Evolutionary conservation across 2,113 vertebrate species (phyloP), one percentile per base, ranked within the genome.

Genomic region (Rallus limicola): DNA sequence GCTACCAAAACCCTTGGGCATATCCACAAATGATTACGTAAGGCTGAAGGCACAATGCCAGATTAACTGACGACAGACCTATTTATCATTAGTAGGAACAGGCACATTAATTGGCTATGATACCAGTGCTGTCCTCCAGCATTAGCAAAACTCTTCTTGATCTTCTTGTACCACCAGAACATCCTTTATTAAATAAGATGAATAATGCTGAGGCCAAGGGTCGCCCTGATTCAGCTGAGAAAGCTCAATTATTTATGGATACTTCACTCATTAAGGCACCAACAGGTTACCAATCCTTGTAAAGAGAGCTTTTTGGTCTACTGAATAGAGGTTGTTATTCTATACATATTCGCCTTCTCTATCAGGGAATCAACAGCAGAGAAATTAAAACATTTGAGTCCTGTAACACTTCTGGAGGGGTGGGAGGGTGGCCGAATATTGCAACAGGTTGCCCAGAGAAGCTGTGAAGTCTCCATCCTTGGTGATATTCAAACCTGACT

Each of bases 51-150:
- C 33, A 6, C 58, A 71, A 59, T 44, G 92, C 84, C 93, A 97
- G 78, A 90, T 74, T 81, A 83, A 80, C 46, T 29, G 62, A 84
- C 4, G 24, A 52, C 62, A 94, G 42, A 59, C 40, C 75, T 89
- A 93, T 98, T 96, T 91, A 97, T 97, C 95, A 97, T 80, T 72
- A 87, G 60, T 9, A 80, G 74, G 58, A 92, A 94, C 33, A 77
- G 92, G 88, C 23, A 59, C 94, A 79, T 94, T 92, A 94, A 94
- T 95, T 92, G 92, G 68, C 88, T 90, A 79, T 14, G 20, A 72
- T 86, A 92, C 78, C 63, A 67, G 71, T 52, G 42, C 65, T 1
- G 2, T 86, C 82, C 92, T 80, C 42, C 26, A n/a, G 62, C 80
- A 81, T 81, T 96, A 87, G 94, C 58, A 92, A 91, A 86, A 89